Conservation (phyloP, 2,888 invertebrate species). For the Elmis aenea region DNA sequence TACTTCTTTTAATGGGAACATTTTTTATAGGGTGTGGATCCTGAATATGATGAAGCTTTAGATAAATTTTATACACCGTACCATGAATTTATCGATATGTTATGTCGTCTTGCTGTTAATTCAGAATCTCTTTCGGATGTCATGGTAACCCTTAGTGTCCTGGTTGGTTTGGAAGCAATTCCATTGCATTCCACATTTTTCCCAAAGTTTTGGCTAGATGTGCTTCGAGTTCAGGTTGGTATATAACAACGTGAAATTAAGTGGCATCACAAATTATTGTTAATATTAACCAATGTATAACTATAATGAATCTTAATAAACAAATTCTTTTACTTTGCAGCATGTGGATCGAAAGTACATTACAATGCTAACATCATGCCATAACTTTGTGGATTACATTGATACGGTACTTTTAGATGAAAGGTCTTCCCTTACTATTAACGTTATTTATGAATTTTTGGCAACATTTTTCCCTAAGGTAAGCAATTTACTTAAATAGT, state of each 20-base stretch:
- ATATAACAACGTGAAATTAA: too few relatives aligned
- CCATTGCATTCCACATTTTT: constrained; percentile 84
- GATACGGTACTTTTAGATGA: constrained; percentile 88
- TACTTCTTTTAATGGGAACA: not conserved
- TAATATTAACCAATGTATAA: constrained; percentile 1
- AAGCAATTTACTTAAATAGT: too few relatives aligned
- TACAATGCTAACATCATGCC: constrained; percentile 74
- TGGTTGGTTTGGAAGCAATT: constrained; percentile 87
- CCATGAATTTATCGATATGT: constrained; percentile 81
- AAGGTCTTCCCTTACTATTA: constrained; percentile 76
- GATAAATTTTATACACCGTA: constrained; percentile 80
- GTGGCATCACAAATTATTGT: not conserved
- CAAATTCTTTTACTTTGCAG: constrained; percentile 51
- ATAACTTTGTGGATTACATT: constrained; percentile 82
- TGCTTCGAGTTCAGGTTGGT: constrained; percentile 70
- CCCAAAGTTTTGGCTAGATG: constrained; percentile 89
- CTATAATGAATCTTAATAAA: constrained; percentile 5
- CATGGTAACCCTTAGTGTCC: constrained; percentile 78
- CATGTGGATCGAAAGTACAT: constrained; percentile 76
- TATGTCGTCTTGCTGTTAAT: constrained; percentile 84
- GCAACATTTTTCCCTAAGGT: constrained; percentile 88
- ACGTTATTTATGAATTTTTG: constrained; percentile 81
- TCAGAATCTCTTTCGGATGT: constrained; percentile 82
- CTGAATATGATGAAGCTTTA: constrained; percentile 70
- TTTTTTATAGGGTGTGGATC: constrained; percentile 61